Evolutionary conservation across 2,888 invertebrate genomes (phyloP).

Genomic region (Pteria penguin): DNA sequence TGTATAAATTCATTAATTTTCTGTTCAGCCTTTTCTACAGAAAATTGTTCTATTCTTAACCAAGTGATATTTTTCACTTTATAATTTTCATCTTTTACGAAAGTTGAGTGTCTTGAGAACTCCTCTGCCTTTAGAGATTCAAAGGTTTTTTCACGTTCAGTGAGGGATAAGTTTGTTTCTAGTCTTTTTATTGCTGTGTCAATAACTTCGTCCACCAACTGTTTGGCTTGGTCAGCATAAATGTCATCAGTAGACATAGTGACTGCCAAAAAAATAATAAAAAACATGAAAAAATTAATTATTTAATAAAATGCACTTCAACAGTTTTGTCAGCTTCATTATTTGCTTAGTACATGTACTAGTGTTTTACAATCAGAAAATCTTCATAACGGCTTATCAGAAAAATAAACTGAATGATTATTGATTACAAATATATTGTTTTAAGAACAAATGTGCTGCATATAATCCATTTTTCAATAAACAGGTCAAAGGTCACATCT

Average conservation of each 20-base stretch:
- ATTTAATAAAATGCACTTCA: neutral
- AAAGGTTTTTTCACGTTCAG: slow-evolving; percentile 70
- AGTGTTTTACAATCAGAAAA: too few species aligned
- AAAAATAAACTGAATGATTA: too few species aligned
- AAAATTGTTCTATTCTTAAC: slow-evolving; percentile 76
- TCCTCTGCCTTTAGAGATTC: slow-evolving; percentile 65
- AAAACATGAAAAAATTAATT: neutral
- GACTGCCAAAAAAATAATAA: slow-evolving; percentile 10
- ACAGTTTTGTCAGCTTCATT: neutral
- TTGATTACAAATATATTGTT: too few species aligned
- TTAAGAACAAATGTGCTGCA: too few species aligned
- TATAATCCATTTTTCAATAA: too few species aligned
- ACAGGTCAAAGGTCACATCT: too few species aligned
- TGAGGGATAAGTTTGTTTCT: slow-evolving; percentile 64
- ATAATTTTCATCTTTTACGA: slow-evolving; percentile 69
- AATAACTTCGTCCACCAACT: slow-evolving; percentile 75
- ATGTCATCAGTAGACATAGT: slow-evolving; percentile 54
- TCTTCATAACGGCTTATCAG: too few species aligned
- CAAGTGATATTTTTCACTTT: slow-evolving; percentile 77
- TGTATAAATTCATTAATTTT: slow-evolving; percentile 78
- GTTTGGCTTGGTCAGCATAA: slow-evolving; percentile 70
- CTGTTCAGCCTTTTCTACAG: slow-evolving; percentile 69
- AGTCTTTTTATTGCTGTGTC: slow-evolving; percentile 72
- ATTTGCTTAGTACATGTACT: too few species aligned
- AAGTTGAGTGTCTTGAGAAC: slow-evolving; percentile 60